Evolutionary conservation across 2,888 invertebrate species (phyloP).

Genomic region (Epicampocera succincta): DNA sequence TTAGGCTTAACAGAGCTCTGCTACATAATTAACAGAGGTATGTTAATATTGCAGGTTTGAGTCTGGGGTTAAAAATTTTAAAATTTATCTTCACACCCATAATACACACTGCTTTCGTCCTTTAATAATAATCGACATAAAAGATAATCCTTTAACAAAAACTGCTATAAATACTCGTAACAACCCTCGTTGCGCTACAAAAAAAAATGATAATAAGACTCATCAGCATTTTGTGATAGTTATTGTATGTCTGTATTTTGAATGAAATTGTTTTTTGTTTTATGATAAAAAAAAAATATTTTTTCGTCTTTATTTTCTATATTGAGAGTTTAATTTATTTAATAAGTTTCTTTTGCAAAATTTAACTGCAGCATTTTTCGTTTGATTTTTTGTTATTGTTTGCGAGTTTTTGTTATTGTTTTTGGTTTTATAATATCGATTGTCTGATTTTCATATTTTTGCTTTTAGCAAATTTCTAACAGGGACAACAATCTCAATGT

Average conservation of each 20-base stretch:
- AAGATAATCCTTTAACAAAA: no score
- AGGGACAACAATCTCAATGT: no score
- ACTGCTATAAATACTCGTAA: not conserved
- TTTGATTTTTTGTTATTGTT: slow-evolving; percentile 29
- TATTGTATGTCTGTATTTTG: not conserved
- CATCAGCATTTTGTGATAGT: slow-evolving; percentile 7
- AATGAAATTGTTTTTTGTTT: slow-evolving; percentile 19
- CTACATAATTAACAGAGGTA: no score
- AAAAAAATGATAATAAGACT: not conserved
- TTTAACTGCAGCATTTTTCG: slow-evolving; percentile 10
- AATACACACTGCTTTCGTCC: no score
- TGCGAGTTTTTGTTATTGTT: slow-evolving; percentile 35
- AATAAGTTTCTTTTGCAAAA: slow-evolving; percentile 15
- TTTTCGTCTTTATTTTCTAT: not conserved
- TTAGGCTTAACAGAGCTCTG: no score
- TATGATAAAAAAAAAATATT: not conserved
- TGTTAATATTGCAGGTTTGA: no score
- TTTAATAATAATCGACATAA: no score
- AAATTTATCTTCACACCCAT: no score
- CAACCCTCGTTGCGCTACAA: slow-evolving; percentile 22
- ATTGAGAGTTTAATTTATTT: slow-evolving; percentile 9
- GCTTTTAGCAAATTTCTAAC: not conserved
- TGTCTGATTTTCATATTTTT: slow-evolving; percentile 18
- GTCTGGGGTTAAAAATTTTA: no score
- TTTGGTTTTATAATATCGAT: slow-evolving; percentile 43